Evolutionary conservation across 2,888 invertebrate species (phyloP).

Genomic region (Scrobipalpa costella): DNA sequence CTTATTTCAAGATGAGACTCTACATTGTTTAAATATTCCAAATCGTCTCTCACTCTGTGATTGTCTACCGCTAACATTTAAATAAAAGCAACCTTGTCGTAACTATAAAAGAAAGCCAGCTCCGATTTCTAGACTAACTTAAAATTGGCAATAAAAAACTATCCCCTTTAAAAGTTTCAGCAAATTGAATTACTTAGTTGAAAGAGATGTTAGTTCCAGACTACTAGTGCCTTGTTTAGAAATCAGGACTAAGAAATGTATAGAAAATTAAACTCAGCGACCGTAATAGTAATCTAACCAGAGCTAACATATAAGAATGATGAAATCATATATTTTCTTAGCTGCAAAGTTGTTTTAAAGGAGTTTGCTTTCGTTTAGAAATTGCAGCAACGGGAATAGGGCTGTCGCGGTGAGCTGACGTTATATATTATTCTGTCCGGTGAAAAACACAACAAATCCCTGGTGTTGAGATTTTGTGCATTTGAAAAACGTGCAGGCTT

Average conservation of each 20-base stretch:
- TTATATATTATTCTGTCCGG: slow-evolving; percentile 6
- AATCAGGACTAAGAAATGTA: too few species aligned
- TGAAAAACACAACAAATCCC: slow-evolving; percentile 5
- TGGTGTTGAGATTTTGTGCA: slow-evolving; percentile 8
- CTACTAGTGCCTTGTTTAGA: not conserved
- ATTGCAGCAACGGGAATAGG: not conserved
- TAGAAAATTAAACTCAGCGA: too few species aligned
- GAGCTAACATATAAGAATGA: slow-evolving; percentile 8
- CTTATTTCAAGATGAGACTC: too few species aligned
- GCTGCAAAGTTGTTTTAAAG: slow-evolving; percentile 3
- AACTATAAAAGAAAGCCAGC: not conserved
- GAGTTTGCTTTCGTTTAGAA: not conserved
- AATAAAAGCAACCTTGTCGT: not conserved
- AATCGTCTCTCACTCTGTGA: too few species aligned
- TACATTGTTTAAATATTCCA: too few species aligned
- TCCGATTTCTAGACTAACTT: slow-evolving; percentile 5
- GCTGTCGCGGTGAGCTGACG: slow-evolving; percentile 9
- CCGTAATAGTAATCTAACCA: not conserved
- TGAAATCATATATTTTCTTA: slow-evolving; percentile 20
- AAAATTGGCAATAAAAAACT: slow-evolving; percentile 1
- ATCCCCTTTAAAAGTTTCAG: slow-evolving; percentile 4
- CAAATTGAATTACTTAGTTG: slow-evolving; percentile 3
- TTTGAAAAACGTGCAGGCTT: not conserved
- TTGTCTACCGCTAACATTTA: not conserved
- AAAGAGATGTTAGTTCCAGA: too few species aligned